A percentile compares a stretch with the other conserved stretches of the same genome.
phyloP scores from a whole-genome alignment of 2,888 invertebrate species.

The Drosophila anomalata region DNA sequence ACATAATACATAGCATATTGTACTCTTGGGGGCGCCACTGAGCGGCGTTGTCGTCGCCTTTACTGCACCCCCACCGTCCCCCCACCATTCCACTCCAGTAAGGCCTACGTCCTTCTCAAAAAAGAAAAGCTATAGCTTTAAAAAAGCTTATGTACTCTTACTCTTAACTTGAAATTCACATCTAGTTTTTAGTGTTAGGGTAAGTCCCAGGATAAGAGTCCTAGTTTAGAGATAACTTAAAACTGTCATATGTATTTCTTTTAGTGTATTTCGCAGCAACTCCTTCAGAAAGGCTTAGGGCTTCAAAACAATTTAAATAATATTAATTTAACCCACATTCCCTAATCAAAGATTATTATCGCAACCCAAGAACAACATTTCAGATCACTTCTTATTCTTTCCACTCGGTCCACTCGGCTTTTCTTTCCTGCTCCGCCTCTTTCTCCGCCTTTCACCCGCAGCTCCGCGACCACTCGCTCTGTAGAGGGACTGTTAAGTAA shows the following conservation, averaged over 20 bases:
- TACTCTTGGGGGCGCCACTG: slow-evolving; percentile 46
- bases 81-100: background rate
- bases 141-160: too few relatives aligned
- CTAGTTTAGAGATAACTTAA: too few relatives aligned
- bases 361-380: background rate
- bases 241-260: too few relatives aligned
- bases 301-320: too few relatives aligned
- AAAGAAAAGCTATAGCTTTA: too few relatives aligned
- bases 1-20: slow-evolving; percentile 25
- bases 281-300: too few relatives aligned
- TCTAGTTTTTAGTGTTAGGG: too few relatives aligned
- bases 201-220: too few relatives aligned
- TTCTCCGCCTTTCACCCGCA: background rate
- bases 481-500: slow-evolving; percentile 49
- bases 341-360: background rate
- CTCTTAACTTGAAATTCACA: too few relatives aligned
- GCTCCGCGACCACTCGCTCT: background rate
- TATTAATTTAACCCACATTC: slow-evolving; percentile 5
- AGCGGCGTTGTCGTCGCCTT: slow-evolving; percentile 42
- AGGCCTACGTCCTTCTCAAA: background rate
- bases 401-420: background rate
- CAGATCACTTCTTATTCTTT: slow-evolving; percentile 1
- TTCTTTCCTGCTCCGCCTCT: background rate
- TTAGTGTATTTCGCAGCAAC: too few relatives aligned
- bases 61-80: slow-evolving; percentile 7